Evolutionary conservation across 2,113 vertebrate species (phyloP).

Genomic region (Cnemophilus loriae): DNA sequence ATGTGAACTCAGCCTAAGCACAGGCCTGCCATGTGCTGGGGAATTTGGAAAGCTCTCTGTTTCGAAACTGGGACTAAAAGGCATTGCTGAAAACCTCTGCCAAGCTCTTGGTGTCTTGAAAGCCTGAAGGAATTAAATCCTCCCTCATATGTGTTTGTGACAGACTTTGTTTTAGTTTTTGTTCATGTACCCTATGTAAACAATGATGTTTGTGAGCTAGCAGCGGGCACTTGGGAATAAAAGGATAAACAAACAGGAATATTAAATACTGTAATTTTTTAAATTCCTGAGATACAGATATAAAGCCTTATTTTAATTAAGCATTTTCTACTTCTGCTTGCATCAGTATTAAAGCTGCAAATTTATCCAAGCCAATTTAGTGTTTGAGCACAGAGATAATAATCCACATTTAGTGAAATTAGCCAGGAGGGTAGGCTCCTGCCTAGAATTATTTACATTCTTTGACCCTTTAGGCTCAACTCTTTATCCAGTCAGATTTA

Average conservation of each 20-base stretch:
- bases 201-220: background rate
- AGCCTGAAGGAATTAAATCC: background rate
- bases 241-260: background rate
- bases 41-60: background rate
- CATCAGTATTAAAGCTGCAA: background rate
- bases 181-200: background rate
- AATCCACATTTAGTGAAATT: conserved; percentile 14
- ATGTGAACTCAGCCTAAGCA: background rate
- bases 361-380: conserved; percentile 30
- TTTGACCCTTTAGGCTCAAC: conserved; percentile 24
- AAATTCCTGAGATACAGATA: background rate
- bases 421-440: background rate
- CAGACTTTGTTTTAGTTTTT: conserved; percentile 1
- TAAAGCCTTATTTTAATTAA: conserved; percentile 41
- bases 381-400: background rate
- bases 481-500: conserved; percentile 1
- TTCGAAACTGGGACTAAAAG: background rate
- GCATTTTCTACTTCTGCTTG: background rate
- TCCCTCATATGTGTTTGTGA: background rate
- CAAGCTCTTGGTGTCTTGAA: background rate
- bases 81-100: background rate
- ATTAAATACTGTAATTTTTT: background rate
- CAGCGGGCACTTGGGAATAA: background rate
- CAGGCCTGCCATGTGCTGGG: background rate
- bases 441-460: conserved; percentile 21